Conservation (phyloP, 2,888 invertebrate genomes). For the Hyposoter dolosus region DNA sequence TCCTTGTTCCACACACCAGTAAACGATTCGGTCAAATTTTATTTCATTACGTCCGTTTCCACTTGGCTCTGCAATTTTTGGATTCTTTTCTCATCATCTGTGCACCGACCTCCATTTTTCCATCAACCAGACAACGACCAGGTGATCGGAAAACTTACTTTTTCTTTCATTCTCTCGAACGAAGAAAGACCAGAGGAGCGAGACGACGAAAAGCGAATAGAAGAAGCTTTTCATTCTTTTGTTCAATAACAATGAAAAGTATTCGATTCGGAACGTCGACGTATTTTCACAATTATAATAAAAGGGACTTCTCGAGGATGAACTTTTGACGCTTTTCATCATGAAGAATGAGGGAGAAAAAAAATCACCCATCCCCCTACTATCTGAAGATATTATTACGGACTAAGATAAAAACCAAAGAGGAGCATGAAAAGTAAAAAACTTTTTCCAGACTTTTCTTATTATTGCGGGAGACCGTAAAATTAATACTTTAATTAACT, state of each 20-base stretch:
- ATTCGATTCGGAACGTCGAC: constrained; percentile 40
- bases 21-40: constrained; percentile 72
- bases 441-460: constrained; percentile 15
- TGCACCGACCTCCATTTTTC: constrained; percentile 39
- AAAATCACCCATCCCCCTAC: background rate
- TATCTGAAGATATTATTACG: constrained; percentile 17
- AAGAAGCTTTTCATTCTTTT: constrained; percentile 39
- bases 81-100: constrained; percentile 27
- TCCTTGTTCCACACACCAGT: constrained; percentile 8
- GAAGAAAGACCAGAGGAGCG: constrained; percentile 2
- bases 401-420: background rate
- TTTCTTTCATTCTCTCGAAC: background rate
- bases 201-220: constrained; percentile 18
- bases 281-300: constrained; percentile 47
- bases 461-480: background rate
- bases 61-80: constrained; percentile 47
- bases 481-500: constrained; percentile 16
- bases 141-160: background rate
- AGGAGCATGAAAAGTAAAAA: constrained; percentile 5
- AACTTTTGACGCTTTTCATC: constrained; percentile 45
- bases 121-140: background rate
- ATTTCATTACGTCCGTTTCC: constrained; percentile 72
- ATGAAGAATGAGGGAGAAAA: background rate
- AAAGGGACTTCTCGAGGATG: constrained; percentile 23
- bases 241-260: constrained; percentile 51